phyloP scores from a whole-genome alignment of 2,888 invertebrate species.

The Lathronympha strigana region DNA sequence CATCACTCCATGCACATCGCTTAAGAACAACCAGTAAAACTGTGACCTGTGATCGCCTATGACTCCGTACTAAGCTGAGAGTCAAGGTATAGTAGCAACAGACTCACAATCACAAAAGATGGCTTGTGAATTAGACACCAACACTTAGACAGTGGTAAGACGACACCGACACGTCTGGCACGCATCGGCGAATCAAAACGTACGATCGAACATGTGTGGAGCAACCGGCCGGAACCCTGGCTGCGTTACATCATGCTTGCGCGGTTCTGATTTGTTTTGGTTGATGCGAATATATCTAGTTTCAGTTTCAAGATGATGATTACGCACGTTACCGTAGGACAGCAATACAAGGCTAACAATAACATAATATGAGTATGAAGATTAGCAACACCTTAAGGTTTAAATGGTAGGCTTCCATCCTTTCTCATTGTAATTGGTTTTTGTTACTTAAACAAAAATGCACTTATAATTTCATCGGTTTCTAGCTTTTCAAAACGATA shows the following conservation, averaged over 20 bases:
- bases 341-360: too few relatives aligned
- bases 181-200: conserved; percentile 69
- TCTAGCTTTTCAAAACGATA: too few relatives aligned
- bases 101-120: neutral
- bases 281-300: neutral
- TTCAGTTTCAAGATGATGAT: too few relatives aligned
- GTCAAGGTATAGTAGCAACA: neutral
- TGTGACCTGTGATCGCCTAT: neutral
- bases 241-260: conserved; percentile 26
- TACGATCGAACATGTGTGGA: conserved; percentile 69
- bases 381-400: too few relatives aligned
- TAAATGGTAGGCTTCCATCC: too few relatives aligned
- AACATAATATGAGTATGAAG: too few relatives aligned
- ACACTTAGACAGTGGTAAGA: conserved; percentile 58
- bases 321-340: too few relatives aligned
- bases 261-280: conserved; percentile 26
- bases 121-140: neutral
- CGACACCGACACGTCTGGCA: conserved; percentile 76
- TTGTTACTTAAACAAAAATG: too few relatives aligned
- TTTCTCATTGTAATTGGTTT: too few relatives aligned
- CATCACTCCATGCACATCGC: neutral
- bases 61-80: neutral
- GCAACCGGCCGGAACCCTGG: conserved; percentile 52
- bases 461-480: too few relatives aligned
- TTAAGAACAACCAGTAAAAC: neutral